Conservation (phyloP, 2,113 vertebrate genomes). For the Larimichthys crocea region DNA sequence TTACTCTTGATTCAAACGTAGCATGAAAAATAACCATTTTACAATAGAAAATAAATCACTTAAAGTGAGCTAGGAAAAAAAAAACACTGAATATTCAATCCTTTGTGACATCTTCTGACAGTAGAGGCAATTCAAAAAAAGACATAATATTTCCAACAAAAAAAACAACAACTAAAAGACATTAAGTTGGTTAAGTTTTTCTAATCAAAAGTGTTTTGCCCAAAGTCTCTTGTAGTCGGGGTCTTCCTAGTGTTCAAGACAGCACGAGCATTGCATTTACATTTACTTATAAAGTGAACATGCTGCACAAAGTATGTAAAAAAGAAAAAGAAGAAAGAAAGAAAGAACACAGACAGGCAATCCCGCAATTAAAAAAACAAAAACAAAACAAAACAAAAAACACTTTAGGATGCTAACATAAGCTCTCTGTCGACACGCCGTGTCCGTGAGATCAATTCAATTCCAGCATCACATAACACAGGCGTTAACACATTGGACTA, state of each 20-base stretch:
- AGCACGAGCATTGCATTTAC: conserved; percentile 77
- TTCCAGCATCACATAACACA: conserved; percentile 75
- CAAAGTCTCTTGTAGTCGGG: conserved; percentile 14
- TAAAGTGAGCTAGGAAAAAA: conserved; percentile 34
- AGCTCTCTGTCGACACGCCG: conserved; percentile 9
- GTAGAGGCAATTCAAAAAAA: conserved; percentile 35
- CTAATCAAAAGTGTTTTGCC: conserved; percentile 39
- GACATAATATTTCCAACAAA: conserved; percentile 25
- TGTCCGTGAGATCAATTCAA: conserved; percentile 44
- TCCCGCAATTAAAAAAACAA: conserved; percentile 39
- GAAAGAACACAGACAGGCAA: conserved; percentile 53
- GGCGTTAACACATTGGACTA: conserved; percentile 70
- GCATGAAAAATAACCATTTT: conserved; percentile 45
- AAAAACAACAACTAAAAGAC: conserved; percentile 17
- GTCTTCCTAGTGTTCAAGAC: conserved; percentile 72
- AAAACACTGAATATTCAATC: conserved; percentile 8
- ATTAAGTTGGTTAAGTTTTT: conserved; percentile 23
- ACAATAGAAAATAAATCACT: conserved; percentile 52
- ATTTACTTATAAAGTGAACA: conserved; percentile 81
- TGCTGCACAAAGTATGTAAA: conserved; percentile 79
- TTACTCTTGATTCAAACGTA: conserved; percentile 14
- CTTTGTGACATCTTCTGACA: conserved; percentile 39
- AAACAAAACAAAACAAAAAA: conserved; percentile 32
- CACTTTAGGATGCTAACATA: conserved; percentile 26
- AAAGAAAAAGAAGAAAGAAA: conserved; percentile 14